Conservation (phyloP, 2,888 invertebrate species). For the Rhagophthalmus giganteus region DNA sequence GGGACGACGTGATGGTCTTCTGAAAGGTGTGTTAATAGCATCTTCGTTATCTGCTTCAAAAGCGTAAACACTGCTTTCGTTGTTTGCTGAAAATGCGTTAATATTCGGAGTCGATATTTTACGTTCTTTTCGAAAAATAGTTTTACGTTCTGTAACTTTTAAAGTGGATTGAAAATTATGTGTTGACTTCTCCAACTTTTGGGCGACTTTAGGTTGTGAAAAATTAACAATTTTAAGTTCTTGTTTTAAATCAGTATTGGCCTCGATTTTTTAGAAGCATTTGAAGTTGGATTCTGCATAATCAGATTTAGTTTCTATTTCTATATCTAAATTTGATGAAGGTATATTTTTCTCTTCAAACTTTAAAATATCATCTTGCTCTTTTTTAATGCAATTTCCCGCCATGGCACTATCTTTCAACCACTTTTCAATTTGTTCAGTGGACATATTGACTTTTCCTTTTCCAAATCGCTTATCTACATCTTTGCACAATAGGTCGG, state of each 20-base stretch:
- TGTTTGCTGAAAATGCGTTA: constrained; percentile 68
- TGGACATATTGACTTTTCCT: constrained; percentile 70
- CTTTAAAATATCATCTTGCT: constrained; percentile 42
- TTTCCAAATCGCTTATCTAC: constrained; percentile 56
- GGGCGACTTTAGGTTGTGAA: constrained; percentile 34
- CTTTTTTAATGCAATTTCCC: constrained; percentile 47
- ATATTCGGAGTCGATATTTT: constrained; percentile 54
- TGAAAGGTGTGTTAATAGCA: constrained; percentile 62
- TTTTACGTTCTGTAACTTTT: constrained; percentile 48
- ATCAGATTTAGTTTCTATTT: constrained; percentile 1
- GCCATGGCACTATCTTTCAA: constrained; percentile 54
- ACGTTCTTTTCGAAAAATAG: constrained; percentile 63
- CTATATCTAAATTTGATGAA: neutral
- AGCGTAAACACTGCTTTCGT: constrained; percentile 72
- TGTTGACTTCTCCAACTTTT: neutral
- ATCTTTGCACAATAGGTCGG: constrained; percentile 44
- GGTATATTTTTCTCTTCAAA: constrained; percentile 10
- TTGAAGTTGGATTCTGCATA: too few species aligned
- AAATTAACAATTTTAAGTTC: constrained; percentile 28
- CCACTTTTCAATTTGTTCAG: constrained; percentile 72
- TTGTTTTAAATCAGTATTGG: neutral
- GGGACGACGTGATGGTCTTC: constrained; percentile 57
- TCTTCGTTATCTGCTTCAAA: constrained; percentile 70
- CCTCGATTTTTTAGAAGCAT: constrained; percentile 5
- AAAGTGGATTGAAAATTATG: constrained; percentile 9